Evolutionary conservation across 2,797 vertebrate species (phyloP).

Genomic region (Phrynocephalus vlangalii): DNA sequence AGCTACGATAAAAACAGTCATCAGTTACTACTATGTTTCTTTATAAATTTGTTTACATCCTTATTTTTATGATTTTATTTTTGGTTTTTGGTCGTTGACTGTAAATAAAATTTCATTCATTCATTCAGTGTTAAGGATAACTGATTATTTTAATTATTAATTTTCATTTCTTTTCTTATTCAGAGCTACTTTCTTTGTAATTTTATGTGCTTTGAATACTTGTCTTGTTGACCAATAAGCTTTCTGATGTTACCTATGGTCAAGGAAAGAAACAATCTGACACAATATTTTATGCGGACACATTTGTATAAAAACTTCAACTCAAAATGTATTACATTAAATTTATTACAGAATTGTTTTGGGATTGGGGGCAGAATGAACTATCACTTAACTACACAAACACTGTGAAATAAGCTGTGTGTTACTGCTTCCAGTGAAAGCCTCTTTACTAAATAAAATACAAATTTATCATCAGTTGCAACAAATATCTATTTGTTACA

Average conservation of each 20-base stretch:
- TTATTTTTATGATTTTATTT: no score
- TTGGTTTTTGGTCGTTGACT: no score
- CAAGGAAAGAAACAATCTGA: background rate
- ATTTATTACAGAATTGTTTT: background rate
- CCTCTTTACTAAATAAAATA: background rate
- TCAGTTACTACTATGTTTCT: no score
- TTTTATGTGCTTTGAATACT: background rate
- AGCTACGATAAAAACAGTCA: no score
- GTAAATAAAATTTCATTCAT: no score
- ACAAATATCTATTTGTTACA: background rate
- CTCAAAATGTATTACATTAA: background rate
- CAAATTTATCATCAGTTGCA: no score
- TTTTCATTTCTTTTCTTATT: background rate
- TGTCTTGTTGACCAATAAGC: background rate
- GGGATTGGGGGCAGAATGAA: background rate
- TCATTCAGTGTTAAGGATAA: background rate
- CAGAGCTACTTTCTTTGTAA: background rate
- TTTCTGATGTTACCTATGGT: background rate
- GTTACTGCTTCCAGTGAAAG: background rate
- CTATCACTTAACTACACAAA: background rate
- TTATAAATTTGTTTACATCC: no score
- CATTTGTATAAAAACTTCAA: background rate
- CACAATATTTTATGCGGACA: background rate
- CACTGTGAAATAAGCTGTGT: background rate
- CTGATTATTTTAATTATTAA: conserved; percentile 15